These are phyloP conservation scores for Megamerina dolium DNA, from an alignment of 2,888 invertebrate genomes.

Conservation along the genomic window DNA sequence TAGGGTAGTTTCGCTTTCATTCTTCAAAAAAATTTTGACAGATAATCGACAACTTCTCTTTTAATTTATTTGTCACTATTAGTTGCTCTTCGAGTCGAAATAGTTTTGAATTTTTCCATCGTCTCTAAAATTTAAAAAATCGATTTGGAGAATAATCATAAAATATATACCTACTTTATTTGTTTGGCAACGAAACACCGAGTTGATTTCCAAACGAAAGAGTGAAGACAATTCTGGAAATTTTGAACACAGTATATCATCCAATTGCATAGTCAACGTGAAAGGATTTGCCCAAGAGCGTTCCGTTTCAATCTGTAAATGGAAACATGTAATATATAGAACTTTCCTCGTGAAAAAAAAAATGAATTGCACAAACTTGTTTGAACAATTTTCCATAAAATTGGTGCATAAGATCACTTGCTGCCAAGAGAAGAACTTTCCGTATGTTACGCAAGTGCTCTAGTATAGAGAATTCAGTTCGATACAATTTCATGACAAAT, in stretches of 20 bases:
- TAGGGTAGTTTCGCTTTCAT: too few relatives aligned
- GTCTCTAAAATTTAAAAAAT: too few relatives aligned
- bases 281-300: conserved; percentile 50
- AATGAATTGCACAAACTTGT: conserved; percentile 35
- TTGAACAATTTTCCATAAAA: conserved; percentile 52
- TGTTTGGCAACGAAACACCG: conserved; percentile 27
- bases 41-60: too few relatives aligned
- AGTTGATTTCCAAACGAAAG: conserved; percentile 34
- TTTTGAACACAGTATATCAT: conserved; percentile 49
- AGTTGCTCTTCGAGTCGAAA: too few relatives aligned
- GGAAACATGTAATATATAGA: not conserved
- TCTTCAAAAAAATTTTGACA: too few relatives aligned
- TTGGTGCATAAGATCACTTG: conserved; percentile 52
- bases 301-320: conserved; percentile 48
- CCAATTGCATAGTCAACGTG: conserved; percentile 49
- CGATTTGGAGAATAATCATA: too few relatives aligned
- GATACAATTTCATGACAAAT: conserved; percentile 51
- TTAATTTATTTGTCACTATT: too few relatives aligned
- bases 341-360: not conserved
- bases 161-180: conserved; percentile 26
- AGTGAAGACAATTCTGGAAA: conserved; percentile 41
- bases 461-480: conserved; percentile 49
- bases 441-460: conserved; percentile 51
- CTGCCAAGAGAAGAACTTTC: conserved; percentile 52
- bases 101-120: too few relatives aligned